phyloP scores from a whole-genome alignment of 2,113 vertebrate genomes.

The Alligator mississippiensis region DNA sequence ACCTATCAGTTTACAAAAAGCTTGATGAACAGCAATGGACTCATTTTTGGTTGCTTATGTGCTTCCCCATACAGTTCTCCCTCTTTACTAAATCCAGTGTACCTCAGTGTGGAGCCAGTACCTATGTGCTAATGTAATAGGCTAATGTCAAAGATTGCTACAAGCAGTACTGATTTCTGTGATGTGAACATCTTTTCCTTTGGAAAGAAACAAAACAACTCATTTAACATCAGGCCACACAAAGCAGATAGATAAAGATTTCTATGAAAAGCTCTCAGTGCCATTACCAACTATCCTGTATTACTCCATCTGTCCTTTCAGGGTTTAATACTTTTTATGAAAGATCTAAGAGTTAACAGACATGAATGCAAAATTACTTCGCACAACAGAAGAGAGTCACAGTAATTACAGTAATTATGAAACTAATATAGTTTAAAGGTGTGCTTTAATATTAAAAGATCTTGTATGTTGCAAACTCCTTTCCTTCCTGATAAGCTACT shows the following conservation, averaged over 20 bases:
- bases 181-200: background rate
- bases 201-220: background rate
- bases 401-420: background rate
- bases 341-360: background rate
- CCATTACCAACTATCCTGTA: background rate
- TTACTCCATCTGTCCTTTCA: background rate
- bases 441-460: background rate
- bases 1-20: background rate
- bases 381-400: background rate
- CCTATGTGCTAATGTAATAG: background rate
- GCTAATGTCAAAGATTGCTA: background rate
- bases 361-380: background rate
- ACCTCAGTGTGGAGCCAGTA: background rate
- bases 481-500: constrained; percentile 58
- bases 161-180: background rate
- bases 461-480: constrained; percentile 40
- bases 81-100: background rate
- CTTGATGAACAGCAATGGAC: background rate
- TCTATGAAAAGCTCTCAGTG: background rate
- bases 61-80: background rate
- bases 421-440: background rate
- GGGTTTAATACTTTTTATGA: background rate
- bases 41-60: background rate
- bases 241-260: fast-evolving
- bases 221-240: background rate